Evolutionary conservation across 2,113 vertebrate species (phyloP).

Genomic region (Hydrolagus affinis): DNA sequence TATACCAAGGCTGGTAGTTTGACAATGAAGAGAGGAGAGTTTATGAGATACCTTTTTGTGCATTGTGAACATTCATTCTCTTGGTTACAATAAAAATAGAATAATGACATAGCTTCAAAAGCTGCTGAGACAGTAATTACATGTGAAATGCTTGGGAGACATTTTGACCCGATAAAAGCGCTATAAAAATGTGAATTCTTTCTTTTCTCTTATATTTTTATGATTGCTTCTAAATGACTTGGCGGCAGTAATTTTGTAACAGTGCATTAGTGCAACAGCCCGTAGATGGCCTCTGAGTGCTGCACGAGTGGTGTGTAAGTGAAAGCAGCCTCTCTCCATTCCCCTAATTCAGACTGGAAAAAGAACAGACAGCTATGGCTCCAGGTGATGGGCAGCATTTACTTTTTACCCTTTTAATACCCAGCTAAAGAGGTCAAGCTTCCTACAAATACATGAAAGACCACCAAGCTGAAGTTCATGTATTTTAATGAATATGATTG

Average conservation of each 20-base stretch:
- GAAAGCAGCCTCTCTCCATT: slow-evolving; percentile 14
- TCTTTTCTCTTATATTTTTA: neutral
- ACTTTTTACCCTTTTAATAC: slow-evolving; percentile 26
- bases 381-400: slow-evolving; percentile 4
- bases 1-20: no score
- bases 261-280: neutral
- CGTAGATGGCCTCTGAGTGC: neutral
- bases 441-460: slow-evolving; percentile 29
- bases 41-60: no score
- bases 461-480: slow-evolving; percentile 23
- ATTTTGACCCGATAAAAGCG: no score
- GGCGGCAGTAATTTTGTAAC: slow-evolving; percentile 7
- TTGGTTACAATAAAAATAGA: no score
- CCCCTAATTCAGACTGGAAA: slow-evolving; percentile 7
- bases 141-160: no score
- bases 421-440: slow-evolving; percentile 28
- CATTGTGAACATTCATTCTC: no score
- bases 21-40: no score
- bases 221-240: neutral
- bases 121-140: no score
- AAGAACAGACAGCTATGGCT: slow-evolving; percentile 12
- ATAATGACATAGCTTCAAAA: no score
- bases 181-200: no score
- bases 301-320: neutral
- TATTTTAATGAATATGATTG: slow-evolving; percentile 31